These are phyloP conservation scores for Vireo griseus DNA, from an alignment of 2,797 vertebrate genomes.

Conservation along the genomic window DNA sequence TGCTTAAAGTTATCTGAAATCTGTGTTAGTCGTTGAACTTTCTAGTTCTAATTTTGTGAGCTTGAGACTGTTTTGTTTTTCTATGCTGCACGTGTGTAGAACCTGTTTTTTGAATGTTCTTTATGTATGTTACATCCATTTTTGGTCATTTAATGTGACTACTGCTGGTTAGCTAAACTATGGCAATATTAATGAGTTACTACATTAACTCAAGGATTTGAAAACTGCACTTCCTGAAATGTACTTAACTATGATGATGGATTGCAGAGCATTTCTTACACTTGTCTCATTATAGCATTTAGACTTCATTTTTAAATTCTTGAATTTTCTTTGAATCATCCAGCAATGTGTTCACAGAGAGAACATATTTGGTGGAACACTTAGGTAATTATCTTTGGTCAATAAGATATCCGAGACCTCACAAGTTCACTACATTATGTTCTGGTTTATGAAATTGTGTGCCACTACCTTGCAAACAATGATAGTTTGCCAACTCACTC, in stretches of 20 bases:
- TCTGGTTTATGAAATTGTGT: neutral
- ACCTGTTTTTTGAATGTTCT: constrained; percentile 46
- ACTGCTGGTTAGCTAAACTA: neutral
- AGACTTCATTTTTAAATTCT: constrained; percentile 1
- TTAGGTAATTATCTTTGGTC: constrained; percentile 2
- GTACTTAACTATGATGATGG: constrained; percentile 42
- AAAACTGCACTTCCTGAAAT: constrained; percentile 65
- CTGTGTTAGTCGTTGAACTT: constrained; percentile 25
- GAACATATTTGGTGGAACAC: neutral
- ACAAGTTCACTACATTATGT: neutral
- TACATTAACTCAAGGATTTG: constrained; percentile 25
- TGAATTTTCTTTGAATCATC: neutral
- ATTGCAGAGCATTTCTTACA: constrained; percentile 41
- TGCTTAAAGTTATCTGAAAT: constrained; percentile 50
- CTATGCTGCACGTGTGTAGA: constrained; percentile 60
- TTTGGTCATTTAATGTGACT: constrained; percentile 23
- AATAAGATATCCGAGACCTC: neutral
- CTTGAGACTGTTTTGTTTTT: constrained; percentile 24
- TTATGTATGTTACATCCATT: constrained; percentile 44
- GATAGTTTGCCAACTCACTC: constrained; percentile 43
- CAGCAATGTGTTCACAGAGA: neutral
- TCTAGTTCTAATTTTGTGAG: constrained; percentile 47
- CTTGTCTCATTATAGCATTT: neutral
- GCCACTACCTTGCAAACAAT: constrained; percentile 41
- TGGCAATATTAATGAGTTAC: constrained; percentile 39